These are phyloP conservation scores for Istiophorus platypterus DNA, from an alignment of 2,113 vertebrate species.

Conservation along the genomic window DNA sequence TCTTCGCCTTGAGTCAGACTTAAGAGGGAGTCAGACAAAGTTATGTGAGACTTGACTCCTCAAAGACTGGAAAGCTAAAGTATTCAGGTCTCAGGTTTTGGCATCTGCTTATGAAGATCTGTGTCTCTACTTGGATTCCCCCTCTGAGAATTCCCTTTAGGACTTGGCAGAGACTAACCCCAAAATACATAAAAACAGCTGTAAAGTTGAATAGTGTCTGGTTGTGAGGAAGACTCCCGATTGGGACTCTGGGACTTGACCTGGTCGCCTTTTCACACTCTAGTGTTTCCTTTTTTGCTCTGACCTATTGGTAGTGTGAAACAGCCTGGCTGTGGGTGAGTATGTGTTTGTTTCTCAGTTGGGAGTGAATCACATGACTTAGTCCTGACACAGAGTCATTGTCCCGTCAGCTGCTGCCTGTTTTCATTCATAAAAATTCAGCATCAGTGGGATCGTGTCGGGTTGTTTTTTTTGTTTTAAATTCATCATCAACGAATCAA, in stretches of 20 bases:
- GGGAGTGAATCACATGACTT: conserved; percentile 28
- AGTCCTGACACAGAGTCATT: conserved; percentile 34
- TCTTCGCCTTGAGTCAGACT: not conserved
- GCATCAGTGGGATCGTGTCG: not conserved
- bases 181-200: not conserved
- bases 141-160: not conserved
- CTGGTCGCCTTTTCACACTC: not conserved
- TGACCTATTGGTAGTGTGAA: not conserved
- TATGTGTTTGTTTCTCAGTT: not conserved
- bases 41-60: not conserved
- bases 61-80: not conserved
- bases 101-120: no score
- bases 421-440: conserved; percentile 40
- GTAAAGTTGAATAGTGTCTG: not conserved
- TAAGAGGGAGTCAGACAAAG: not conserved
- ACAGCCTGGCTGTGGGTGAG: not conserved
- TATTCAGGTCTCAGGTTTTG: not conserved
- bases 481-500: not conserved
- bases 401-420: conserved; percentile 32
- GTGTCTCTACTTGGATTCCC: not conserved
- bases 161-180: no score
- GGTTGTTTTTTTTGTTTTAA: not conserved
- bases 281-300: not conserved
- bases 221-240: not conserved
- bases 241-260: not conserved